Conservation (phyloP, 2,113 vertebrate species). For the Brienomyrus brachyistius region DNA sequence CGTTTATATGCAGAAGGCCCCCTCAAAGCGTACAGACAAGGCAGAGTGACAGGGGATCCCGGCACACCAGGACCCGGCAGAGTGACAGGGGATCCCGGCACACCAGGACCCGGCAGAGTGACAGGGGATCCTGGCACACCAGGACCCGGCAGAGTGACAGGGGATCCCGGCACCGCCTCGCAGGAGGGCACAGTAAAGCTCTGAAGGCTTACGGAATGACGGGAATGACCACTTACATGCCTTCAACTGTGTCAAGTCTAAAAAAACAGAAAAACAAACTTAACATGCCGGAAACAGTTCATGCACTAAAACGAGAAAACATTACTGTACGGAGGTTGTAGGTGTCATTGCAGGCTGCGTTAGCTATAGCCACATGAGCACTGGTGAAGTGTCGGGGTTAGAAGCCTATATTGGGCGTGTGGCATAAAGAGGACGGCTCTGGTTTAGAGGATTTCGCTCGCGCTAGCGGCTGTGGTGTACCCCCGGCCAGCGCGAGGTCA, state of each 20-base stretch:
- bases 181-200: not conserved
- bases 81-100: not conserved
- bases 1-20: not conserved
- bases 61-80: not conserved
- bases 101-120: not conserved
- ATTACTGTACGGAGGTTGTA: not conserved
- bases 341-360: not conserved
- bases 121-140: not conserved
- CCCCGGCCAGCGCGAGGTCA: not conserved
- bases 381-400: conserved; percentile 17
- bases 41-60: not conserved
- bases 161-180: not conserved
- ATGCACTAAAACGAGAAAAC: conserved; percentile 56
- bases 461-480: not conserved
- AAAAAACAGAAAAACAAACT: conserved; percentile 76
- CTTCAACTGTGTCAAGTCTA: conserved; percentile 88
- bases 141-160: not conserved
- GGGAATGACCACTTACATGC: conserved; percentile 87
- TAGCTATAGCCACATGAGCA: not conserved
- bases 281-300: conserved; percentile 75
- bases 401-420: not conserved
- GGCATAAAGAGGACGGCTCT: not conserved
- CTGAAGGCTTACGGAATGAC: conserved; percentile 47
- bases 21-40: not conserved
- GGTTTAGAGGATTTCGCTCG: not conserved